Evolutionary conservation across 2,797 vertebrate genomes (phyloP), one percentile per base, ranked within the genome.

Genomic region (Serranus cabrilla): DNA sequence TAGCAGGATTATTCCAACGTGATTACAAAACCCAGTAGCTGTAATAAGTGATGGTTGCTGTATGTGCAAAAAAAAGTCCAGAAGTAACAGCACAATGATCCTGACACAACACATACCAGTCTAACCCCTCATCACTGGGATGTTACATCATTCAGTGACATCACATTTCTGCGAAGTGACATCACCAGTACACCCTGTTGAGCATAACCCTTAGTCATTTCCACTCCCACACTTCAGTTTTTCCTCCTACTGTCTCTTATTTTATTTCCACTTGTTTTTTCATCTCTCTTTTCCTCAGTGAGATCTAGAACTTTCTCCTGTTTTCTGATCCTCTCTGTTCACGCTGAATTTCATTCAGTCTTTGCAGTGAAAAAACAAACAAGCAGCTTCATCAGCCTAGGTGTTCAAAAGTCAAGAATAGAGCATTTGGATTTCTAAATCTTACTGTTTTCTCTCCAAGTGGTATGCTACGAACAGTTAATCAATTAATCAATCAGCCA

Each of bases 271-370:
- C 49, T 68, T 16, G 13, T 72, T 67, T 47, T 21, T 42, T 54
- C 18, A 45, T 31, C 12, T 56, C 18, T 60, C 2, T 66, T 71
- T 70, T 45, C 21, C 34, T 62, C 45, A 57, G 64, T 7, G 12
- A 46, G 31, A 63, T 87, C 83, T 77, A 27, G 80, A 87, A 81
- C 82, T 89, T 79, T 85, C 86, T 74, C 49, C 40, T 72, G 67
- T 57, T 66, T 62, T 63, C 47, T 74, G 31, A 54, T 50, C 37
- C 40, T 20, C 52, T 71, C 63, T 51, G 50, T 47, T 80, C 51
- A 60, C n/a, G 20, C 51, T 57, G 27, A 61, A 80, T 60, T 50
- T 56, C 40, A 4, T 70, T 25, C 18, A 37, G 58, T 71, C 9
- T 42, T 31, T 23, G 27, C 49, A 14, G 25, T 27, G 62, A 64